phyloP scores from a whole-genome alignment of 92 coral and sea anemone species.

The Zoanthus sociatus region DNA sequence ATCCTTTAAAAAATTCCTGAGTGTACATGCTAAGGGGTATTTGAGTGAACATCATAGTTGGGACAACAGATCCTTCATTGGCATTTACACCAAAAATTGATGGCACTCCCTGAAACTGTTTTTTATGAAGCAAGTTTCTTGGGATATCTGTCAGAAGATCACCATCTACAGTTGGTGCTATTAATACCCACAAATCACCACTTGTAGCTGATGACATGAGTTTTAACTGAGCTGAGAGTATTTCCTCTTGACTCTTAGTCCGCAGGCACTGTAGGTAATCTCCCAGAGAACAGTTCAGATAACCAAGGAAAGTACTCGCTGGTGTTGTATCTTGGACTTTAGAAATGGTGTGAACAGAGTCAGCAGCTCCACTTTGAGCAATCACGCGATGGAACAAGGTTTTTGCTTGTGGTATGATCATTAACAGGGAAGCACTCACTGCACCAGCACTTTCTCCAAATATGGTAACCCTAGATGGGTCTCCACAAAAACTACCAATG shows the following conservation, averaged over 20 bases:
- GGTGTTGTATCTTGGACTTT: background rate
- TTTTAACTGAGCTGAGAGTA: background rate
- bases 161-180: constrained; percentile 43
- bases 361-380: constrained; percentile 44
- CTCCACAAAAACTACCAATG: constrained; percentile 52
- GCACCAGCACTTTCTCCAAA: constrained; percentile 54
- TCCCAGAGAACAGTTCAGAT: background rate
- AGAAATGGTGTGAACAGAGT: background rate
- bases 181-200: background rate
- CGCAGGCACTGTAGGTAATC: constrained; percentile 10
- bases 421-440: constrained; percentile 23
- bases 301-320: background rate
- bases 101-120: constrained; percentile 41
- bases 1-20: constrained; percentile 18
- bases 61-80: constrained; percentile 35
- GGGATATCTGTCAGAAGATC: constrained; percentile 40
- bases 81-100: constrained; percentile 45
- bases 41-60: constrained; percentile 7
- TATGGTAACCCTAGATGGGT: constrained; percentile 51
- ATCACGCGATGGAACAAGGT: constrained; percentile 50
- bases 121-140: constrained; percentile 26
- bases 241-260: constrained; percentile 15
- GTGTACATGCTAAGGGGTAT: background rate
- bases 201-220: constrained; percentile 12
- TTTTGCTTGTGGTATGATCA: constrained; percentile 46